Evolutionary conservation across 2,888 invertebrate species (phyloP), one percentile per base, ranked within the genome.

Genomic region (Drosophila mulleri): DNA sequence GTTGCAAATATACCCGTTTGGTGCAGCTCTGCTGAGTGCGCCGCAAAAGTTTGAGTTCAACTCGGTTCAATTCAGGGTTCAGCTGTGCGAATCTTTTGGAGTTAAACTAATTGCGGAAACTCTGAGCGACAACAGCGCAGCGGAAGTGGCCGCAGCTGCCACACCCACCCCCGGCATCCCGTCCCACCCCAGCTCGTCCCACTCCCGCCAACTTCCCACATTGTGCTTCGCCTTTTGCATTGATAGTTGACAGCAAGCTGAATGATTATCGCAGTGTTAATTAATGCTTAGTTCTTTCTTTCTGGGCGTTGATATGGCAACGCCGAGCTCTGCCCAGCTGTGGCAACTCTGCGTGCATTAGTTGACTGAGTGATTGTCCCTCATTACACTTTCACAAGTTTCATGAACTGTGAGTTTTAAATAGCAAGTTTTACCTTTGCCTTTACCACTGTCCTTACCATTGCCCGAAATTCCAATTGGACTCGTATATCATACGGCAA

Each of bases 261-360:
- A 69, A 65, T 80, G 82, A 71, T 68, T 73, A 75, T 39, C 63
- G 72, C 85, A 79, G 71, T 83, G 83, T 77, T 82, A 82, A 82
- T 85, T 82, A 82, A 80, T 87, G 88, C 67, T 67, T 66, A 78
- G 69, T 78, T 63, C 6, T 8, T 6, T 63, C 6, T 8, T 6
- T 29, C 29, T 8, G 2, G n/a, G 2, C 48, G 67, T 67, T 69
- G 53, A 29, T 67, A 74, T 52, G 78, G 65, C 67, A 70, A 70
- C 74, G 39, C 41, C 29, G 12, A 18, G 18, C 35, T 14, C 35
- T 16, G 45, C 41, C 39, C 35, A 2, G 7, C 44, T 6, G 23
- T 45, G 29, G 16, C 61, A 50, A n/a, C 53, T 4, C 37, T 29
- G 12, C 9, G 23, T 12, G 18, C n/a, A 32, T 12, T 2, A 50